Evolutionary conservation across 2,888 invertebrate species (phyloP), one percentile per base, ranked within the genome.

Genomic region (Eubasilissa splendida): DNA sequence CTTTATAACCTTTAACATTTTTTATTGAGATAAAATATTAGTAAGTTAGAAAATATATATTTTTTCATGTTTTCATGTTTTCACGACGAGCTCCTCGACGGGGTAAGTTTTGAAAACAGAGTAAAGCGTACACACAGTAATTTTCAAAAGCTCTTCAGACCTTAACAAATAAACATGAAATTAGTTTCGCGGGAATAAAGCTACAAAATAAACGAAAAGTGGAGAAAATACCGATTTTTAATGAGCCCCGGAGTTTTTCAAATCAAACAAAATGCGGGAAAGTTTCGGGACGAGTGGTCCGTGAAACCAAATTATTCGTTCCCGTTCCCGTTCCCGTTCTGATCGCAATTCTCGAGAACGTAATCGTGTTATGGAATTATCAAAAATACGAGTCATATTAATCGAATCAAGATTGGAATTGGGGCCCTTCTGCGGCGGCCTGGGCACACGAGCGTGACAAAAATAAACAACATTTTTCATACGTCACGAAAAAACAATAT

Each of bases 361-460:
- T 75, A 75, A 75, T 75, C 59, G 75, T 60, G 52, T 75, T 75
- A 75, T 42, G 31, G 63, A 75, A 75, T 75, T 75, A 76, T 76
- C 63, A 76, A 66, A 76, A 76, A 76, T 76, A 76, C 54, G 66
- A 76, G 54, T 66, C 66, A 66, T 50, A 53, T 76, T 76, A 65
- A 76, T 76, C 66, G 76, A 65, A 76, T 65, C 54, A 65, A 76
- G 76, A 66, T 76, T 76, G 76, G 65, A n/a, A 66, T 54, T 14
- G 60, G 63, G 59, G 42, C 56, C 73, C 31, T 33, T n/a, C 14
- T 52, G 70, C 70, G 53, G 42, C 42, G 42, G 33, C 22, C 22
- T n/a, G 66, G 66, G 42, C 66, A 42, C 66, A 50, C 66, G 66
- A 66, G 50, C 66, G 50, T 66, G n/a, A 11, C 66, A 42, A 22